phyloP scores from a whole-genome alignment of 2,113 vertebrate species.

The Anthoscopus minutus region DNA sequence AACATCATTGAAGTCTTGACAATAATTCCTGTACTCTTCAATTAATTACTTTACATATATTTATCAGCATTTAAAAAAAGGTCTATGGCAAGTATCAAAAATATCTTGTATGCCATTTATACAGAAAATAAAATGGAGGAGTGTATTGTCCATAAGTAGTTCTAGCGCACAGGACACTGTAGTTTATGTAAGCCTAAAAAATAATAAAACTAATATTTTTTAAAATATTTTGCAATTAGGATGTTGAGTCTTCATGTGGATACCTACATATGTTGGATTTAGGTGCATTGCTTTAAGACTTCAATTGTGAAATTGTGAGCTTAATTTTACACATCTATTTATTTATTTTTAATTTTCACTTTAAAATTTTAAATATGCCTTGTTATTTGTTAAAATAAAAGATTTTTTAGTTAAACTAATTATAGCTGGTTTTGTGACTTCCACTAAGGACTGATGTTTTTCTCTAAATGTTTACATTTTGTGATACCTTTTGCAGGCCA shows the following conservation, averaged over 20 bases:
- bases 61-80: background rate
- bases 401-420: background rate
- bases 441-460: background rate
- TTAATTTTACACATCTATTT: background rate
- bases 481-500: conserved; percentile 71
- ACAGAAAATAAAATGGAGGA: background rate
- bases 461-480: background rate
- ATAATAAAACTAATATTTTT: background rate
- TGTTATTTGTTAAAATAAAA: background rate
- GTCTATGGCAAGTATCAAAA: background rate
- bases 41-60: background rate
- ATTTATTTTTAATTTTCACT: background rate
- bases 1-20: background rate
- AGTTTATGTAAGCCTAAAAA: background rate
- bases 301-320: background rate
- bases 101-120: background rate
- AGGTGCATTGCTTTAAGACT: background rate
- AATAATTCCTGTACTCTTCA: background rate
- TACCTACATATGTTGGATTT: background rate
- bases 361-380: background rate
- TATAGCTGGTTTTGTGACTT: background rate
- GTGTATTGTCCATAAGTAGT: background rate
- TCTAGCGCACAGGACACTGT: background rate
- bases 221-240: background rate
- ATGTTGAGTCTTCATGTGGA: background rate